Conservation (phyloP, 2,113 vertebrate species). For the Capricornis sumatraensis region DNA sequence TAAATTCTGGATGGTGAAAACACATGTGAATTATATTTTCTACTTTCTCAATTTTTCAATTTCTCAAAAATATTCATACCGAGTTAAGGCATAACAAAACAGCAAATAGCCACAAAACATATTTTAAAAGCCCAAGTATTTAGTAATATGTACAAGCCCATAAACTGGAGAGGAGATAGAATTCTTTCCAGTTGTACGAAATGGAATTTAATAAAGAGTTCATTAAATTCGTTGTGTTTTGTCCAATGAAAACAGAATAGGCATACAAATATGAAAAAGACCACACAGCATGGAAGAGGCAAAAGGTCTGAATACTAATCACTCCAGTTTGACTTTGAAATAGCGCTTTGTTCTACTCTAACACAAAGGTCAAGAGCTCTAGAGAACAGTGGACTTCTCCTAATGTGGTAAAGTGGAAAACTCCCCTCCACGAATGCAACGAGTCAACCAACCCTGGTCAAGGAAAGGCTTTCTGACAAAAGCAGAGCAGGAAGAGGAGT, state of each 20-base stretch:
- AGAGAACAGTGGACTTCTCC: background rate
- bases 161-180: constrained; percentile 21
- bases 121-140: constrained; percentile 34
- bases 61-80: background rate
- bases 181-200: constrained; percentile 71
- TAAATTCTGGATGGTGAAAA: background rate
- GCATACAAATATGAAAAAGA: constrained; percentile 61
- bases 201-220: constrained; percentile 74
- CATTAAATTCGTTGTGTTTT: constrained; percentile 62
- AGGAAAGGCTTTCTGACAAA: background rate
- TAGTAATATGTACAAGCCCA: constrained; percentile 44
- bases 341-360: background rate
- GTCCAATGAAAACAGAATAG: constrained; percentile 67
- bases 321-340: constrained; percentile 8
- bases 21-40: background rate
- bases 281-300: background rate
- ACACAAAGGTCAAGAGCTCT: background rate
- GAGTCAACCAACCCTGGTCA: background rate
- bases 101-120: background rate
- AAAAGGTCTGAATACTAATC: constrained; percentile 53
- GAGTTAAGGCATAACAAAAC: background rate
- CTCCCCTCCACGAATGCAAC: background rate
- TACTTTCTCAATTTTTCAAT: background rate
- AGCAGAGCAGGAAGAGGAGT: background rate
- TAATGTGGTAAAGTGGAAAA: background rate